Conservation (phyloP, 2,888 invertebrate genomes). For the Xanthorhoe spadicearia region DNA sequence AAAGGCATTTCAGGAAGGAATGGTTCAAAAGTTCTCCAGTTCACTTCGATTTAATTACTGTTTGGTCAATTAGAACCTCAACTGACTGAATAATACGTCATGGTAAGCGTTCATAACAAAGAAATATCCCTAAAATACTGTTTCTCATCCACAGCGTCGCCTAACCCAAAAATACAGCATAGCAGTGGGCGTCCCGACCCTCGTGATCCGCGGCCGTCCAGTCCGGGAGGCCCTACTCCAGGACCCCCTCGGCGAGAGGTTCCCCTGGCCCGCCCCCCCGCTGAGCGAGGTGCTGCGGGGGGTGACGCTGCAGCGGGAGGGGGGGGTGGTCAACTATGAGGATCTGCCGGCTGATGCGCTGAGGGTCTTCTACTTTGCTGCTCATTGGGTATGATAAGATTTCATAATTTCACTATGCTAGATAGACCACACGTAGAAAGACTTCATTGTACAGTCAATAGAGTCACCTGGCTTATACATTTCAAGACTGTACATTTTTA, state of each 20-base stretch:
- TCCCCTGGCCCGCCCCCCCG: slow-evolving; percentile 92
- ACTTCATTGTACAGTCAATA: too few species aligned
- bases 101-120: too few species aligned
- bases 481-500: too few species aligned
- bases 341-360: slow-evolving; percentile 86
- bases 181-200: slow-evolving; percentile 90
- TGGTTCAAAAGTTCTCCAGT: too few species aligned
- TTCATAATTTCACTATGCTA: too few species aligned
- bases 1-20: too few species aligned
- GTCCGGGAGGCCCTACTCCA: slow-evolving; percentile 87
- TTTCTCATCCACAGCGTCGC: slow-evolving; percentile 85
- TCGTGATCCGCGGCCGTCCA: slow-evolving; percentile 89
- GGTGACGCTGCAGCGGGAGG: slow-evolving; percentile 72
- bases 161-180: slow-evolving; percentile 91
- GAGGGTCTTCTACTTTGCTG: slow-evolving; percentile 93
- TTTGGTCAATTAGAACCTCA: too few species aligned
- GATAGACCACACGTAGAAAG: too few species aligned
- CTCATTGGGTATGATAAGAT: slow-evolving; percentile 92
- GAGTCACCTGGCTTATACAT: too few species aligned
- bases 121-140: too few species aligned
- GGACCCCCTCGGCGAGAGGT: slow-evolving; percentile 87
- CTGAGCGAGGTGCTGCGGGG: slow-evolving; percentile 85
- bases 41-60: too few species aligned
- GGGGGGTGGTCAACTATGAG: slow-evolving; percentile 77
- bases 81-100: too few species aligned